Conservation (phyloP, 2,113 vertebrate genomes). For the Phycodurus eques region DNA sequence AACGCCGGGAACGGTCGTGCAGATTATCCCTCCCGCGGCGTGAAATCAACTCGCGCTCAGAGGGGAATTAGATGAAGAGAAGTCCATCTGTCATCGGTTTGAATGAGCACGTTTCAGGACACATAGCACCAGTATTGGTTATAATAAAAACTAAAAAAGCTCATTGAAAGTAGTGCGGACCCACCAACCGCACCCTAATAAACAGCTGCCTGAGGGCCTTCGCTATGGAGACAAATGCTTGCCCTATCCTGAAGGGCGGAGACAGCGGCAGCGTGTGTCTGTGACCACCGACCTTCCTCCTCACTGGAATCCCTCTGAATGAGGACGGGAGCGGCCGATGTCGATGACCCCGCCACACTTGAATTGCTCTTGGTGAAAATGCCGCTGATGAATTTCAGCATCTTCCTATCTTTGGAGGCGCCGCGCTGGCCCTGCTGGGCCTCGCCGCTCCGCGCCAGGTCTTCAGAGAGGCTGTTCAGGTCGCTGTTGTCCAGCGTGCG, state of each 20-base stretch:
- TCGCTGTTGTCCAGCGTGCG: conserved; percentile 94
- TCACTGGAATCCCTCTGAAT: conserved; percentile 78
- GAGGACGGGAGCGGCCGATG: conserved; percentile 68
- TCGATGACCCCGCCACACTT: conserved; percentile 57
- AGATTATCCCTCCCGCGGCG: conserved; percentile 48
- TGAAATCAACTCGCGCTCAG: conserved; percentile 55
- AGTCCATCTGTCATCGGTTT: conserved; percentile 43
- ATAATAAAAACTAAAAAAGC: too few relatives aligned
- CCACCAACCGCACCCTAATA: conserved; percentile 25
- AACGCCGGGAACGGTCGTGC: conserved; percentile 15
- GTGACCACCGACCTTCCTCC: conserved; percentile 73
- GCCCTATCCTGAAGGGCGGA: neutral
- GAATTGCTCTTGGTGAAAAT: conserved; percentile 93
- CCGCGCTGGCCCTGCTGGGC: conserved; percentile 70
- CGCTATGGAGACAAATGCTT: neutral
- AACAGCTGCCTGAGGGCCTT: conserved; percentile 23
- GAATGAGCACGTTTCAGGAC: conserved; percentile 16
- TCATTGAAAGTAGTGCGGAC: too few relatives aligned
- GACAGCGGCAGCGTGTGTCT: neutral
- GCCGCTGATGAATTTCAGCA: conserved; percentile 96
- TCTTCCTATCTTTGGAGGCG: conserved; percentile 88
- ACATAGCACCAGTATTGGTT: neutral
- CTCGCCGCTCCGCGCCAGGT: conserved; percentile 69
- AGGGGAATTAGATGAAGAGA: conserved; percentile 62
- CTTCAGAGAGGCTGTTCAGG: conserved; percentile 81